A percentile compares a stretch with the other conserved stretches of the same genome.
Evolutionary conservation across 2,888 invertebrate genomes (phyloP).

Genomic region (Lissonota sp.): DNA sequence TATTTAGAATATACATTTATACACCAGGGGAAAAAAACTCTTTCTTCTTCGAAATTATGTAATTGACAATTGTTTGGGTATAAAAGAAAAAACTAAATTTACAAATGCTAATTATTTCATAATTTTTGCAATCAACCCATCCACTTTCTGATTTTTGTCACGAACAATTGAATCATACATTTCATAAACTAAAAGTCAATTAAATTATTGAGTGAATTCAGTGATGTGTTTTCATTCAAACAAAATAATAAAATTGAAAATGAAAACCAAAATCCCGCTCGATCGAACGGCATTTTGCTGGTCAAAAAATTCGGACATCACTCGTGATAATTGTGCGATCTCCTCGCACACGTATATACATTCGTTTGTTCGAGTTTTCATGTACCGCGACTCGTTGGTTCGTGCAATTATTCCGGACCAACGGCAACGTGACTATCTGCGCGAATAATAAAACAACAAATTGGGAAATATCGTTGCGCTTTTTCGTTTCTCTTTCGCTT

Average conservation of each 20-base stretch:
- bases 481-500: constrained; percentile 10
- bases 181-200: constrained; percentile 48
- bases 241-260: constrained; percentile 26
- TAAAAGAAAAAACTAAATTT: too few species aligned
- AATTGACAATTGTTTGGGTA: too few species aligned
- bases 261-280: constrained; percentile 23
- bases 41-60: too few species aligned
- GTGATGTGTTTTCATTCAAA: constrained; percentile 47
- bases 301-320: not conserved
- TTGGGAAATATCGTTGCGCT: constrained; percentile 48
- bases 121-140: not conserved
- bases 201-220: constrained; percentile 50
- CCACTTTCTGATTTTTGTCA: not conserved
- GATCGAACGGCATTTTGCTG: constrained; percentile 48
- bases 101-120: not conserved
- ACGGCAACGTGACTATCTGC: constrained; percentile 53
- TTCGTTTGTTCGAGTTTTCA: constrained; percentile 43
- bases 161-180: constrained; percentile 15
- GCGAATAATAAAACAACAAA: constrained; percentile 62
- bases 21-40: too few species aligned
- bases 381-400: not conserved
- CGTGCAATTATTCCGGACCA: constrained; percentile 61
- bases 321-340: constrained; percentile 21
- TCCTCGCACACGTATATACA: constrained; percentile 24
- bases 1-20: too few species aligned